Evolutionary conservation across 2,888 invertebrate genomes (phyloP), one percentile per base, ranked within the genome.

Genomic region (Neria commutata): DNA sequence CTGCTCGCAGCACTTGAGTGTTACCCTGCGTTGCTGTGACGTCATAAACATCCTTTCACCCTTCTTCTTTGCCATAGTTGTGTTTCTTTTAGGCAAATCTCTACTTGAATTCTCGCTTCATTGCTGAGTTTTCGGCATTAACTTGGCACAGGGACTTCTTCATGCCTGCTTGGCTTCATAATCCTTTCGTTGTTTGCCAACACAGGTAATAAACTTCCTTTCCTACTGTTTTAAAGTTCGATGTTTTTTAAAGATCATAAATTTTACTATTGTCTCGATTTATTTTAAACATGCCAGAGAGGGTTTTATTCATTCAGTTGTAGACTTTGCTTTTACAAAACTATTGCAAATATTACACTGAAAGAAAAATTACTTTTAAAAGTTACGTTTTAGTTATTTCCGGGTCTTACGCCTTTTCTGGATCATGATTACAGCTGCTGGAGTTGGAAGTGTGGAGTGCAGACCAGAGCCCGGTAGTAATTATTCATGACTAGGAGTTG

Each of bases 181-280:
- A 69, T 68, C 65, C 65, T 66, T 66, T 63, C 54, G 62, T 60
- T 67, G 68, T 68, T 70, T 65, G 59, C 49, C 58, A 67, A 61
- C 66, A 60, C 69, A 71, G 73, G 70, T 69, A 72, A 63, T 62
- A 52, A 63, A 55, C 19, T 10, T 37, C n/a, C n/a, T 40, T 51
- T 6, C 16, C 25, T 24, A 25, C 6, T 25, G 8, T 23, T 54
- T 54, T 33, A 10, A 24, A 16, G 26, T 33, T 33, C 19, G 46
- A 54, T 33, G 46, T 33, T 47, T 54, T 47, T 34, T 21, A 54
- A 33, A 54, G 16, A 21, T 47, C 33, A 54, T 54, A 47, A 34
- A 54, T 46, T 54, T 53, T 24, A 21, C 5, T 54, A 33, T 47
- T 47, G 24, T 54, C 26, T 54, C 21, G n/a, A n/a, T n/a, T n/a